Base-by-base conservation (phyloP, 2,797 vertebrate genomes). In the Hylomyscus alleni region DNA sequence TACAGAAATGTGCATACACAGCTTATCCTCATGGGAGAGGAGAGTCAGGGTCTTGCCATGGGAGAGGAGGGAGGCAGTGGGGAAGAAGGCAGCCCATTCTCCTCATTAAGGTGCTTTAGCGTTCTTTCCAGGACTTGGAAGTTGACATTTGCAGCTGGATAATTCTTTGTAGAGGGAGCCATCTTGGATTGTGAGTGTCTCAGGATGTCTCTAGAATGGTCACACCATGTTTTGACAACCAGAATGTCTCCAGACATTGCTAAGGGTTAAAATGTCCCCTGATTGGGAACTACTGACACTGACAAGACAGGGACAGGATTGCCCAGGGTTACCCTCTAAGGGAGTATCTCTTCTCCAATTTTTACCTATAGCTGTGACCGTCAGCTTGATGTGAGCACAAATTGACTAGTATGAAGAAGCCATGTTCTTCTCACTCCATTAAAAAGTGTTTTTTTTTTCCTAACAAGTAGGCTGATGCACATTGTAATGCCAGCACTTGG, bases 311-410 rank as follows among this genome's bases (percentile, higher is more conserved):
- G 11, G 12, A 11, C 5, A 11, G 40, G 56, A 67, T 40, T 47
- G 47, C 56, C 89, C 54, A 40, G 60, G 65, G 80, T 50, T 90
- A 75, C 78, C 54, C 2, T 75, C 54, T 24, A 77, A 86, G 54
- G 67, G 65, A 86, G 37, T 47, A n/a, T 69, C 72, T 90, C 37
- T 75, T 91, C 31, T n/a, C 22, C 13, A 52, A 34, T 77, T 60
- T 97, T 95, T 91, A 84, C 90, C 54, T 47, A 34, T 8, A 69
- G 77, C 37, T 93, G 15, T 47, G 37, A 58, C 67, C n/a, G 54
- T 58, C 65, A 94, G 73, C 15, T 58, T 62, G 44, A 54, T 69
- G 40, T 20, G 47, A 90, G 50, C 56, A 90, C 62, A 87, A 80
- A 72, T 5, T 90, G 62, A 78, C 40, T 15, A 37, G 20, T 72